Base-by-base conservation (phyloP, 1,140 invertebrate species). In the Copidosoma floridanum region DNA sequence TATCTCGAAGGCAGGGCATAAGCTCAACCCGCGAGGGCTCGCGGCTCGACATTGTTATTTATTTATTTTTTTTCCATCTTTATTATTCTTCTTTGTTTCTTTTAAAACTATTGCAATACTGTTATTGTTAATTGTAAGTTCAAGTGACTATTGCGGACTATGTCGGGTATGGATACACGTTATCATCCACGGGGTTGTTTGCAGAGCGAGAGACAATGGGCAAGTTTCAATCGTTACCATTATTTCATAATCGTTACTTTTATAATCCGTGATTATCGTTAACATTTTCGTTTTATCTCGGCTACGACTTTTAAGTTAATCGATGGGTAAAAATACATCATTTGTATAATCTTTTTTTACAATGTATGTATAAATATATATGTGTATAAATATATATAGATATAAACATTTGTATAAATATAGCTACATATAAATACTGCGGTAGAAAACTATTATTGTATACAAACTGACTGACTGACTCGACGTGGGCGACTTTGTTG, bases 71-170 rank as follows among this genome's bases (percentile, higher is more conserved):
- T n/a, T n/a, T n/a, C n/a, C n/a, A n/a, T n/a, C n/a, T n/a, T n/a
- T n/a, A n/a, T n/a, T n/a, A n/a, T n/a, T n/a, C n/a, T n/a, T n/a
- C n/a, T n/a, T n/a, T n/a, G n/a, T n/a, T n/a, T 5, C 14, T 12
- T 53, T 51, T 59, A 59, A 59, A 72, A 67, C 76, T 80, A 80
- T 78, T 80, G 78, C 78, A 80, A 80, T 80, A 80, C 77, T 80
- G 78, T 78, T 76, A 69, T 78, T 76, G 70, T 76, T 78, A 71
- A 71, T 76, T 73, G 66, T 73, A 74, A 70, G 71, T 71, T 62
- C 53, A 65, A 70, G 67, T 80, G 78, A 80, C 77, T 80, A 76
- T 80, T 78, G 78, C 71, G 70, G 74, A 79, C 77, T 77, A 80
- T 78, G 62, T 53, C 64, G 63, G 64, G 62, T 53, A 48, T 35